Evolutionary conservation across 2,888 invertebrate genomes (phyloP).

Genomic region (Ctena decussata): DNA sequence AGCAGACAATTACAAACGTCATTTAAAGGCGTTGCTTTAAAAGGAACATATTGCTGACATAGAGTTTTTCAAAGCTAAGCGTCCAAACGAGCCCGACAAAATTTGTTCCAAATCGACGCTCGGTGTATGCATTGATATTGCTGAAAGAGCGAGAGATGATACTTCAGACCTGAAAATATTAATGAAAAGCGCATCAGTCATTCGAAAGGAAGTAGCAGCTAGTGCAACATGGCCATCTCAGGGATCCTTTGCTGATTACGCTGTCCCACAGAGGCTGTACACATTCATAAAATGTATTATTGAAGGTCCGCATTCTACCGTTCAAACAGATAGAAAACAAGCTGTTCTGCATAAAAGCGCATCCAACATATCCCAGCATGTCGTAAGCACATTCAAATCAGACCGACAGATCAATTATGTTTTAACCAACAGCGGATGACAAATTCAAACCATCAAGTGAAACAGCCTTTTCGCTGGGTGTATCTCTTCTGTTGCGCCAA

Average conservation of each 20-base stretch:
- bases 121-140: constrained; percentile 2
- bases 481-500: background rate
- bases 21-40: background rate
- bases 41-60: background rate
- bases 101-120: background rate
- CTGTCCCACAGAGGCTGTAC: background rate
- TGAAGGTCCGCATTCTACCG: background rate
- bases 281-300: constrained; percentile 1
- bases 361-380: constrained; percentile 1
- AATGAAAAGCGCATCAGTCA: background rate
- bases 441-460: constrained; percentile 1
- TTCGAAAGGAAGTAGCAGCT: background rate
- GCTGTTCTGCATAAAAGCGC: background rate
- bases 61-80: background rate
- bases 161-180: background rate
- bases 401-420: background rate
- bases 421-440: background rate
- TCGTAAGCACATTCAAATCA: background rate
- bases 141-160: background rate
- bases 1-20: background rate
- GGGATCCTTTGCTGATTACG: background rate
- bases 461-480: constrained; percentile 2
- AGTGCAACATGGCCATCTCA: background rate
- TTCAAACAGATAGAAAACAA: background rate
- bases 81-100: background rate